Evolutionary conservation across 2,113 vertebrate species (phyloP), one percentile per base, ranked within the genome.

Genomic region (Stomatorhinus ivindoensis): DNA sequence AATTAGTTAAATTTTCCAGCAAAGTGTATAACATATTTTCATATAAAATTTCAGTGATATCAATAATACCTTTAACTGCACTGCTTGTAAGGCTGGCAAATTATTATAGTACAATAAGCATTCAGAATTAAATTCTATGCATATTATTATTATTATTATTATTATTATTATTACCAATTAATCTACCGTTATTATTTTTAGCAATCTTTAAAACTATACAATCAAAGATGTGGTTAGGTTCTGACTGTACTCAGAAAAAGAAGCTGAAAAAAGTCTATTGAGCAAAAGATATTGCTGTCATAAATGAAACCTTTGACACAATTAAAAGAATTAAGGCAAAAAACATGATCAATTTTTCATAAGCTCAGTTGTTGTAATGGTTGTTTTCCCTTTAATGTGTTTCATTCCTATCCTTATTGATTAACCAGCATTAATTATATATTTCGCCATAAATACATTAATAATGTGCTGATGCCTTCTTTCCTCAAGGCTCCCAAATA

Each of bases 361-460:
- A 91, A 89, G 92, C 92, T 95, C 87, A 24, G 2, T 95, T 96
- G 93, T 95, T 95, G 92, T 96, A 96, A 95, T 93, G 92, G 93
- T 91, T 95, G 91, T 95, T 92, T 95, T 91, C 93, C 91, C 93
- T 51, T 95, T 97, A 95, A 96, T 95, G 93, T 95, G 92, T 95
- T 89, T 95, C 93, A 90, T 92, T 94, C 90, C 91, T 95, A 94
- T 95, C 94, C 92, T 95, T 94, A 94, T 93, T 91, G 93, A 94
- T 95, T 94, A 96, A 93, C 92, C 96, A 94, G 93, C 94, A 95
- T 97, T 95, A 97, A 96, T 95, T 97, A 95, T 90, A 95, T 55
- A 94, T 93, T 88, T 96, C 94, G 90, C 92, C 89, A 95, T 96
- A 93, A 97, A 95, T 97, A 92, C 90, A 94, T 95, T 94, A 96